Conservation (phyloP, 2,113 vertebrate genomes). For the Phyllopteryx taeniolatus region DNA sequence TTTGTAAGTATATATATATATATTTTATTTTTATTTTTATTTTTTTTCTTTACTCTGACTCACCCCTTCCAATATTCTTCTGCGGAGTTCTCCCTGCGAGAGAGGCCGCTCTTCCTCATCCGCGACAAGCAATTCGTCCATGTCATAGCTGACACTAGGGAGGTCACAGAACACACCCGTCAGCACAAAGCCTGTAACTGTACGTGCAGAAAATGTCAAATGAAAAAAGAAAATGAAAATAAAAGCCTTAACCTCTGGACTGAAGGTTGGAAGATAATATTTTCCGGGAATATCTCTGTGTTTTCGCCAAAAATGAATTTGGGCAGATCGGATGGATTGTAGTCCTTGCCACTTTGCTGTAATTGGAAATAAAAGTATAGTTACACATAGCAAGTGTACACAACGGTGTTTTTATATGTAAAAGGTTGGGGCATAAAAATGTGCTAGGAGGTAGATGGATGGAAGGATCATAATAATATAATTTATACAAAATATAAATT, state of each 20-base stretch:
- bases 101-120: conserved; percentile 76
- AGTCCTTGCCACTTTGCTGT: conserved; percentile 70
- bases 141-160: conserved; percentile 61
- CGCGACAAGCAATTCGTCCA: conserved; percentile 57
- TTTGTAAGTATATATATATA: too few relatives aligned
- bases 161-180: conserved; percentile 18
- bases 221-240: not conserved
- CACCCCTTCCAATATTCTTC: conserved; percentile 68
- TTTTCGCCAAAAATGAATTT: conserved; percentile 71
- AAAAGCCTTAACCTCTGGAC: conserved; percentile 52
- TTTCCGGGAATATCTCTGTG: conserved; percentile 46
- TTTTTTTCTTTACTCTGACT: conserved; percentile 13
- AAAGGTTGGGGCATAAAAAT: not conserved
- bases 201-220: not conserved
- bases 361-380: not conserved
- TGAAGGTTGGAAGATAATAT: conserved; percentile 41
- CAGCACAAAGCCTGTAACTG: not conserved
- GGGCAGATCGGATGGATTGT: conserved; percentile 61
- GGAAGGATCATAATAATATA: too few relatives aligned
- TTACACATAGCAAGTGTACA: not conserved
- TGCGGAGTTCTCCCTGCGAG: conserved; percentile 72
- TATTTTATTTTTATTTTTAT: too few relatives aligned
- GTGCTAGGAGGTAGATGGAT: too few relatives aligned
- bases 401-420: not conserved
- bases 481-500: too few relatives aligned